These are phyloP conservation scores for Drosophila lacteicornis DNA, from an alignment of 1,140 invertebrate species.

Conservation along the genomic window DNA sequence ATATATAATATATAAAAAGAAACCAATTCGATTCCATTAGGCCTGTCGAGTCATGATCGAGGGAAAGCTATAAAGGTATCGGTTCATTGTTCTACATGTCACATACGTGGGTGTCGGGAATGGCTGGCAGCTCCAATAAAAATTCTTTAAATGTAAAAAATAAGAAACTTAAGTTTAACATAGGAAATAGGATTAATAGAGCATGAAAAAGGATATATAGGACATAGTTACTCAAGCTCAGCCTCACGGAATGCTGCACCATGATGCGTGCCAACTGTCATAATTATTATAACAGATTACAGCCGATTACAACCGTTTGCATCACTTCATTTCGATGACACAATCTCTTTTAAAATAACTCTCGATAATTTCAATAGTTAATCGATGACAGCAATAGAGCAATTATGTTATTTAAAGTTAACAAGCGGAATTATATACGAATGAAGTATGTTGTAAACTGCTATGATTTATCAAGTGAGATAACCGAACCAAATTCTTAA, in stretches of 20 bases:
- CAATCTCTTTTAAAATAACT: slow-evolving; percentile 4
- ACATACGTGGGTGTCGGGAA: slow-evolving; percentile 5
- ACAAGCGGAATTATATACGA: background rate
- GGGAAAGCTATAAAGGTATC: slow-evolving; percentile 22
- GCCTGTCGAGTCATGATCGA: slow-evolving; percentile 24
- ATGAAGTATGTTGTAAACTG: background rate
- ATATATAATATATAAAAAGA: background rate
- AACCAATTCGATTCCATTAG: slow-evolving; percentile 7
- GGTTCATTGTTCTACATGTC: slow-evolving; percentile 29
- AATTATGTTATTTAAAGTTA: slow-evolving; percentile 4
- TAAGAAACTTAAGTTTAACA: too few species aligned
- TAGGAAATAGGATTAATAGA: too few species aligned
- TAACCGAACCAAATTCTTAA: slow-evolving; percentile 17
- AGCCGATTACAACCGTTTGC: background rate
- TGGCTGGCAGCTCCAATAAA: background rate
- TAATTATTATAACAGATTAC: too few species aligned
- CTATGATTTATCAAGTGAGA: background rate
- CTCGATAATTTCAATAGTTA: slow-evolving; percentile 9
- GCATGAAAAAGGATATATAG: too few species aligned
- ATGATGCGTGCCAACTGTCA: too few species aligned
- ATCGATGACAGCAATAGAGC: background rate
- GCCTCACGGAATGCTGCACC: too few species aligned
- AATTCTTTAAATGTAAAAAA: background rate
- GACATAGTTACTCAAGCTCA: too few species aligned
- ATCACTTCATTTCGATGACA: slow-evolving; percentile 10